phyloP scores from a whole-genome alignment of 2,797 vertebrate genomes.

The Karalla daura region DNA sequence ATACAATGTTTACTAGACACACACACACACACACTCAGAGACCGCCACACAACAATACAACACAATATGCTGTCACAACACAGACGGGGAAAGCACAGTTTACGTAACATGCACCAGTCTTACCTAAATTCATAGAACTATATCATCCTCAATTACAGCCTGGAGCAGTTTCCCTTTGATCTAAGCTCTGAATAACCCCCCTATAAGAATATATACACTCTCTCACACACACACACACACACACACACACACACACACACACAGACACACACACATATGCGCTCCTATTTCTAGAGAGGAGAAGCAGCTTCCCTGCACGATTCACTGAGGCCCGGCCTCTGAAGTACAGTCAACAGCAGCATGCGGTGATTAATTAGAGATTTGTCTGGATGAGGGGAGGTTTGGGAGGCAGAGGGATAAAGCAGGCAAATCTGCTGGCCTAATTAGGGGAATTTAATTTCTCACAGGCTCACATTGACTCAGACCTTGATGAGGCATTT shows the following conservation, averaged over 20 bases:
- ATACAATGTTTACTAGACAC: conserved; percentile 13
- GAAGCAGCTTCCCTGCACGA: conserved; percentile 52
- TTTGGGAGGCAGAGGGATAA: conserved; percentile 74
- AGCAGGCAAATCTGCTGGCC: conserved; percentile 76
- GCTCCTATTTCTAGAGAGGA: conserved; percentile 56
- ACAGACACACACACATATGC: conserved; percentile 5
- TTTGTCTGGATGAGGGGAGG: conserved; percentile 77
- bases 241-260: conserved; percentile 15
- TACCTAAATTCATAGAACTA: conserved; percentile 32
- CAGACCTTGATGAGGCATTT: conserved; percentile 74
- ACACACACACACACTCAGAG: background rate
- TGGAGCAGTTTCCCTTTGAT: conserved; percentile 49
- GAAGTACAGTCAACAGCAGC: conserved; percentile 77
- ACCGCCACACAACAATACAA: conserved; percentile 3
- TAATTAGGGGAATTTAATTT: conserved; percentile 83
- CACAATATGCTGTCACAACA: background rate
- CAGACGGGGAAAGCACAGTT: conserved; percentile 16
- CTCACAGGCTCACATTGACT: conserved; percentile 74
- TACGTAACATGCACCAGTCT: conserved; percentile 13
- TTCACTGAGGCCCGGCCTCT: conserved; percentile 61
- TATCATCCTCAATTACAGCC: conserved; percentile 39
- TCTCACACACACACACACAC: background rate
- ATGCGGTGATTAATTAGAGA: conserved; percentile 79
- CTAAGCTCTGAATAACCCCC: conserved; percentile 50
- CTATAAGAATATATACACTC: conserved; percentile 30